These are phyloP conservation scores for Catagonus wagneri DNA, from an alignment of 2,113 vertebrate species.

Conservation along the genomic window DNA sequence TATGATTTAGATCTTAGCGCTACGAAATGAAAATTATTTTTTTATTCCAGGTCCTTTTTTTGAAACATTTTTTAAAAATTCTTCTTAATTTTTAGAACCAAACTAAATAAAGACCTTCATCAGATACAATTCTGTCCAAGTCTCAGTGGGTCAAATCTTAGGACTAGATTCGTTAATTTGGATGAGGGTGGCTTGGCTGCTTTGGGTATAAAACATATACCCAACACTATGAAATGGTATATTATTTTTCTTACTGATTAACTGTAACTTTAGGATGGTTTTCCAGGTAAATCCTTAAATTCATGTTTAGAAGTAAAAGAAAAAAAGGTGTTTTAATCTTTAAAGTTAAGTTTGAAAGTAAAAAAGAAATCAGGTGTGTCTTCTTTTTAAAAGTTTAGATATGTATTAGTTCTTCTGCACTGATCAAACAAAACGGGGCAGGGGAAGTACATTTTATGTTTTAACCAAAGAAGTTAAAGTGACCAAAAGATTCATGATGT, in stretches of 20 bases:
- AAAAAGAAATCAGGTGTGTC: not conserved
- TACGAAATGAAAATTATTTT: not conserved
- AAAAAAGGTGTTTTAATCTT: not conserved
- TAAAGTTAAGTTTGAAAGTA: not conserved
- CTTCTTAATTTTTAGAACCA: slow-evolving; percentile 35
- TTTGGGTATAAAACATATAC: not conserved
- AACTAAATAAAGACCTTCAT: slow-evolving; percentile 40
- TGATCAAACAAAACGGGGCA: not conserved
- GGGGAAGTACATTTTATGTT: not conserved
- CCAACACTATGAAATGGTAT: not conserved
- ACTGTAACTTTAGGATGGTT: slow-evolving; percentile 17
- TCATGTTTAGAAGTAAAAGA: slow-evolving; percentile 21
- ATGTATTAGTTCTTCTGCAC: not conserved
- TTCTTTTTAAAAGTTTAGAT: not conserved
- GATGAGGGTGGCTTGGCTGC: not conserved
- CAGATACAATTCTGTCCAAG: not conserved
- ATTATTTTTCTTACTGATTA: slow-evolving; percentile 58
- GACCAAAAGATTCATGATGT: not conserved
- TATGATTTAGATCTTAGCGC: not conserved
- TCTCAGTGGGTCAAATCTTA: not conserved
- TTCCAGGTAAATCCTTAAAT: slow-evolving; percentile 57
- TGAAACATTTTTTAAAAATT: not conserved
- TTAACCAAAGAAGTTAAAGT: slow-evolving; percentile 26
- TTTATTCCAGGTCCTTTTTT: not conserved
- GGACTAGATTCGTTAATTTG: not conserved